Evolutionary conservation across 2,797 vertebrate species (phyloP).

Genomic region (Rhinoraja longicauda): DNA sequence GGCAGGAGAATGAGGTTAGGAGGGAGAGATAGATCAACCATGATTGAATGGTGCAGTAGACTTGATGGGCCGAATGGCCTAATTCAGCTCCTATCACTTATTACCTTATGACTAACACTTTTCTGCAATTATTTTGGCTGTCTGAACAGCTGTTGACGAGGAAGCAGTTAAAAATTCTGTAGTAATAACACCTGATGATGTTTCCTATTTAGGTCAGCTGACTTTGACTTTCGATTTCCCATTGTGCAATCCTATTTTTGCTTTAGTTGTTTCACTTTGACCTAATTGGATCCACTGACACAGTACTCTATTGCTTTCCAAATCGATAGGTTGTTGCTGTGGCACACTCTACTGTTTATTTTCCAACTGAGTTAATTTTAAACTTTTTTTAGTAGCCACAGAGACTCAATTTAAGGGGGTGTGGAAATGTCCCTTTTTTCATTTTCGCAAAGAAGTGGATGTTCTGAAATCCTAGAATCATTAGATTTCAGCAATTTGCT

Average conservation of each 20-base stretch:
- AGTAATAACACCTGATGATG: not conserved
- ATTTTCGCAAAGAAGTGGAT: not conserved
- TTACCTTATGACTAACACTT: no score
- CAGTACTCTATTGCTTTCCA: not conserved
- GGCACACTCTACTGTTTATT: not conserved
- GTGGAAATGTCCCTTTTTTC: not conserved
- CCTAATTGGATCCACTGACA: not conserved
- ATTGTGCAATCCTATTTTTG: not conserved
- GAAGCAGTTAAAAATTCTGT: not conserved
- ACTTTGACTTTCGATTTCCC: not conserved
- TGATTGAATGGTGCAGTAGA: no score
- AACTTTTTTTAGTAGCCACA: not conserved
- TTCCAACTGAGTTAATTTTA: not conserved
- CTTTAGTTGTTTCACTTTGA: not conserved
- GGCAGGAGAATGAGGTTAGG: no score
- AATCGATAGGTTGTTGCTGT: no score
- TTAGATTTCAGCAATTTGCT: not conserved
- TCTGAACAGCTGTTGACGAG: not conserved
- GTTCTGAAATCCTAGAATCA: conserved; percentile 10
- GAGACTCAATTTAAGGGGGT: not conserved
- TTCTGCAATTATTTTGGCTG: not conserved
- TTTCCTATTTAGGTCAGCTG: not conserved
- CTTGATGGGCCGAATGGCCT: no score
- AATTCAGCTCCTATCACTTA: no score
- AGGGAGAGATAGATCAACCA: no score